phyloP scores from a whole-genome alignment of 1,140 invertebrate species.

The Tetramorium alpestre region DNA sequence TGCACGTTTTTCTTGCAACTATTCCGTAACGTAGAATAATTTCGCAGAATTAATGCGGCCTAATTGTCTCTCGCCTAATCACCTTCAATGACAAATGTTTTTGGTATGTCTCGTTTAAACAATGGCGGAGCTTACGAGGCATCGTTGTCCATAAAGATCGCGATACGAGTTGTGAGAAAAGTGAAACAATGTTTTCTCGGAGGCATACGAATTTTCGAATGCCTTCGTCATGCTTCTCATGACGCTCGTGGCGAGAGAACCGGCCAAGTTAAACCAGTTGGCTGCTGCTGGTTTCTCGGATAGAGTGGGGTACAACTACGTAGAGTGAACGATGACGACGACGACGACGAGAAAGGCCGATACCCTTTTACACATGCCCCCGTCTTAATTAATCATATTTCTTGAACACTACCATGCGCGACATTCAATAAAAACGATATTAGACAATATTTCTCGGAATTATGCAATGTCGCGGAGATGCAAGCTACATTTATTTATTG shows the following conservation, averaged over 20 bases:
- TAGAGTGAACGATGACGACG: slow-evolving; percentile 44
- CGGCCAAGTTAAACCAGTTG: slow-evolving; percentile 69
- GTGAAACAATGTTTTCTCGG: background rate
- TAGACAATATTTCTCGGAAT: background rate
- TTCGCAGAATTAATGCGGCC: background rate
- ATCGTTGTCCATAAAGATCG: background rate
- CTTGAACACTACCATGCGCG: background rate
- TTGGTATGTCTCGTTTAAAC: background rate
- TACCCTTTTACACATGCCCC: slow-evolving; percentile 31
- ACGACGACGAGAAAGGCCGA: slow-evolving; percentile 51
- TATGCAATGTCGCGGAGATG: background rate
- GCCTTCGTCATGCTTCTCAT: slow-evolving; percentile 34
- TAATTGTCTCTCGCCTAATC: background rate
- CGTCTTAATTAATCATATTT: slow-evolving; percentile 34
- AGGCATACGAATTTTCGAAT: slow-evolving; percentile 22
- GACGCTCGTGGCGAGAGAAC: slow-evolving; percentile 45
- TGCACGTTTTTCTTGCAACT: background rate
- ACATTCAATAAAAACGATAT: background rate
- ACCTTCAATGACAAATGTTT: background rate
- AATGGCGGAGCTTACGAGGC: background rate
- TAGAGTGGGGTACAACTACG: slow-evolving; percentile 14
- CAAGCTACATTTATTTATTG: background rate
- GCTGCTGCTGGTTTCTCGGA: slow-evolving; percentile 59
- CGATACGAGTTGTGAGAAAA: background rate
- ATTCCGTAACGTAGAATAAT: background rate